A percentile compares a stretch with the other conserved stretches of the same genome.
phyloP scores from a whole-genome alignment of 2,888 invertebrate genomes.

The Rhingia rostrata region DNA sequence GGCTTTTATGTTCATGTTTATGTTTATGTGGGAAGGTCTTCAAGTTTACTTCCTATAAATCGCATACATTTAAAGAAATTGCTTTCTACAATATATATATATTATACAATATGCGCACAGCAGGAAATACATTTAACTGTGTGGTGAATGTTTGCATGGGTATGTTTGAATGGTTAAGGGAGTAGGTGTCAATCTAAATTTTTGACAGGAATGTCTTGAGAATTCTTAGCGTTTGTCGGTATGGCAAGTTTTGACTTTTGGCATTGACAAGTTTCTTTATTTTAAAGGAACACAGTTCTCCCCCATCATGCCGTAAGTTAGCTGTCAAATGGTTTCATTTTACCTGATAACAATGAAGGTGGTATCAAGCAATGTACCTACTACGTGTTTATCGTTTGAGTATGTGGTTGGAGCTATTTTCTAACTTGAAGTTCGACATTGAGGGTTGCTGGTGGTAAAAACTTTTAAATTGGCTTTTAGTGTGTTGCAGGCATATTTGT shows the following conservation, averaged over 20 bases:
- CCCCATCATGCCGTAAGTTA: conserved; percentile 35
- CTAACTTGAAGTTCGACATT: conserved; percentile 6
- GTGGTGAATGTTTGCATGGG: not conserved
- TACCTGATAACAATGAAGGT: conserved; percentile 55
- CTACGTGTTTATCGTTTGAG: conserved; percentile 49
- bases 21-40: not conserved
- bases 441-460: conserved; percentile 1
- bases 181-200: conserved; percentile 39
- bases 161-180: not conserved
- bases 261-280: conserved; percentile 52
- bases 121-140: conserved; percentile 13
- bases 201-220: conserved; percentile 55
- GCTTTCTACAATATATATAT: conserved; percentile 29
- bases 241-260: conserved; percentile 52
- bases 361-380: conserved; percentile 52
- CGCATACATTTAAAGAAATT: conserved; percentile 30
- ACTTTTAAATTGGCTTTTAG: conserved; percentile 53
- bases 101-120: not conserved
- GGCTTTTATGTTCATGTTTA: conserved; percentile 17
- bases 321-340: conserved; percentile 62
- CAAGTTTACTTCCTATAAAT: conserved; percentile 14
- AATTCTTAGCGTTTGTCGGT: conserved; percentile 51
- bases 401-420: conserved; percentile 28
- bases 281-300: conserved; percentile 7
- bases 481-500: conserved; percentile 15